A percentile compares a stretch with the other conserved stretches of the same genome.
Evolutionary conservation across 2,888 invertebrate species (phyloP).

Genomic region (Argyresthia albistria): DNA sequence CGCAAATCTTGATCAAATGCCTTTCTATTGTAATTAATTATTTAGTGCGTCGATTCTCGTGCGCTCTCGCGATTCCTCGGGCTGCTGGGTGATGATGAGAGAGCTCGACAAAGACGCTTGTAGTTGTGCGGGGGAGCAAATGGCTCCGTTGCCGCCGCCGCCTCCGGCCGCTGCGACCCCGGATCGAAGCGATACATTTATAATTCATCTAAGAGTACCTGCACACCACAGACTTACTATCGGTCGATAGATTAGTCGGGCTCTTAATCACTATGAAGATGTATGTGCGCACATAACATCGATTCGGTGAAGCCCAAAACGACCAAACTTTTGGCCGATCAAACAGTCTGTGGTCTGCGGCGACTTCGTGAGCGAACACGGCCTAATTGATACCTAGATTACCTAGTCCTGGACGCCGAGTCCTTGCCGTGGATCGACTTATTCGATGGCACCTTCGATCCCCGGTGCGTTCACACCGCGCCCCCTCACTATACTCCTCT

Average conservation of each 20-base stretch:
- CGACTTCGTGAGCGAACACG: no score
- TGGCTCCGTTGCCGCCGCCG: constrained; percentile 15
- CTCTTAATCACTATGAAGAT: no score
- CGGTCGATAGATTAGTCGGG: no score
- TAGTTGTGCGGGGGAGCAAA: constrained; percentile 6
- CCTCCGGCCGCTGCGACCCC: constrained; percentile 6
- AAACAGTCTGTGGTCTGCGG: no score
- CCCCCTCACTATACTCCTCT: constrained; percentile 36
- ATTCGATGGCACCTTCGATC: constrained; percentile 16
- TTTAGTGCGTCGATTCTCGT: neutral
- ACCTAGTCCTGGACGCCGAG: constrained; percentile 12
- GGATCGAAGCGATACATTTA: no score
- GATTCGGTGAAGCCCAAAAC: no score
- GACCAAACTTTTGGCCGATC: no score
- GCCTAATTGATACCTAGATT: no score
- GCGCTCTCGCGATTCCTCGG: neutral
- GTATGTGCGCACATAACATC: no score
- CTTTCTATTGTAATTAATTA: constrained; percentile 13
- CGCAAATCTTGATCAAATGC: constrained; percentile 18
- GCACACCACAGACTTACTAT: no score
- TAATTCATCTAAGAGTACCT: no score
- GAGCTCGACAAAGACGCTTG: neutral
- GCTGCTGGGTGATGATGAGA: neutral
- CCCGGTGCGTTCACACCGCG: constrained; percentile 23
- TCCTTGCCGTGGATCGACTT: constrained; percentile 15